These are phyloP conservation scores for Apodemus sylvaticus DNA, from an alignment of 2,113 vertebrate species.

Conservation along the genomic window DNA sequence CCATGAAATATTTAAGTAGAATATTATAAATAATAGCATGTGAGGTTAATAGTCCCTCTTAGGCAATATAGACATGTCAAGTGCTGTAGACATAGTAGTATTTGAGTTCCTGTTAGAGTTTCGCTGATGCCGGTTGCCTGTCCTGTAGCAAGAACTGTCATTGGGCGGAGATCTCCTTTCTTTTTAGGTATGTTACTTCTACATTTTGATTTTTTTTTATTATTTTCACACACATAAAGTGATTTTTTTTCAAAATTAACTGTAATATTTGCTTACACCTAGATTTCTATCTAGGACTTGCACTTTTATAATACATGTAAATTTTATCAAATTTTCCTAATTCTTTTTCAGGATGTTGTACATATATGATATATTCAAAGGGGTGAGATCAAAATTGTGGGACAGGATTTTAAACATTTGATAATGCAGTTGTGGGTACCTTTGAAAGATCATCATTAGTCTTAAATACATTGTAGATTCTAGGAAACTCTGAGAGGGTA, in stretches of 20 bases:
- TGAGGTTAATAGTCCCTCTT: neutral
- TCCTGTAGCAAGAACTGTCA: neutral
- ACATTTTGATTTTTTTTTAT: neutral
- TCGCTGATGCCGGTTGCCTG: neutral
- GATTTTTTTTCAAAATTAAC: neutral
- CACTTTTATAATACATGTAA: neutral
- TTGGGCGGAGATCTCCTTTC: neutral
- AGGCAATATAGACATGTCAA: neutral
- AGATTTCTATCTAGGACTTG: neutral
- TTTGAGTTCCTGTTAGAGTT: neutral
- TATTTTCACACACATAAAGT: neutral
- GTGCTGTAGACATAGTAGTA: neutral
- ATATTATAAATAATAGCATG: neutral
- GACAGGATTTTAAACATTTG: neutral
- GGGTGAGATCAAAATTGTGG: neutral
- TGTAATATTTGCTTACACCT: neutral
- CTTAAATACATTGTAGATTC: neutral
- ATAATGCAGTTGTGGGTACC: neutral
- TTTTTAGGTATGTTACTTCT: neutral
- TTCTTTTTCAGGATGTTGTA: neutral
- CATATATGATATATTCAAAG: neutral
- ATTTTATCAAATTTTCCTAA: neutral
- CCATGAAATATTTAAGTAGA: neutral
- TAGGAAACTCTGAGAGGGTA: neutral
- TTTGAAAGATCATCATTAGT: neutral